Evolutionary conservation across 2,797 vertebrate species (phyloP).

Genomic region (Eremophila alpestris): DNA sequence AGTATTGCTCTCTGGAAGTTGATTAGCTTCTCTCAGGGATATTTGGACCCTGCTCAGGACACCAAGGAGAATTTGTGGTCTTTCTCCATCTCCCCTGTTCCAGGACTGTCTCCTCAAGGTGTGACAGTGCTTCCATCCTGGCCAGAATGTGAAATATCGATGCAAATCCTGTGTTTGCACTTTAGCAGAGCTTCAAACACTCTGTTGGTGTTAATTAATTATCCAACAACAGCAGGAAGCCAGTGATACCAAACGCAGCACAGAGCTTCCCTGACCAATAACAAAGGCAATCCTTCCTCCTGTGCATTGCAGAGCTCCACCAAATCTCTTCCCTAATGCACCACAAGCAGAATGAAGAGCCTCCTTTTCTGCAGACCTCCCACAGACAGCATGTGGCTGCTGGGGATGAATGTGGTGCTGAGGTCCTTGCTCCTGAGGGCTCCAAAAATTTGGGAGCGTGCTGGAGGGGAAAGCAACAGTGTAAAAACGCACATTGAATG

Average conservation of each 20-base stretch:
- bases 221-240: background rate
- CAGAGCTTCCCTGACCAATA: background rate
- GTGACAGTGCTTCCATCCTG: background rate
- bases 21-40: background rate
- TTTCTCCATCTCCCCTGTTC: background rate
- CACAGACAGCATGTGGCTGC: background rate
- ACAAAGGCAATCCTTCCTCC: background rate
- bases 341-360: background rate
- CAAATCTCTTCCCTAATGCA: background rate
- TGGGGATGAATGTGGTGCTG: background rate
- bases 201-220: background rate
- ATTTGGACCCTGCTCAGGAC: background rate
- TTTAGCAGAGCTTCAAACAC: background rate
- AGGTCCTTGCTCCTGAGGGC: background rate
- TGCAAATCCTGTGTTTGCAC: background rate
- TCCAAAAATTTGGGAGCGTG: background rate
- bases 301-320: background rate
- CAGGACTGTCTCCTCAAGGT: background rate
- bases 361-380: background rate
- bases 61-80: rapidly evolving
- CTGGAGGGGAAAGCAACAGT: background rate
- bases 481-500: background rate
- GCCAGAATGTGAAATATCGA: background rate
- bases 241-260: background rate
- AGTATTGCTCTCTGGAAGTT: background rate